phyloP scores from a whole-genome alignment of 2,113 vertebrate species.

The Artemisiospiza belli region DNA sequence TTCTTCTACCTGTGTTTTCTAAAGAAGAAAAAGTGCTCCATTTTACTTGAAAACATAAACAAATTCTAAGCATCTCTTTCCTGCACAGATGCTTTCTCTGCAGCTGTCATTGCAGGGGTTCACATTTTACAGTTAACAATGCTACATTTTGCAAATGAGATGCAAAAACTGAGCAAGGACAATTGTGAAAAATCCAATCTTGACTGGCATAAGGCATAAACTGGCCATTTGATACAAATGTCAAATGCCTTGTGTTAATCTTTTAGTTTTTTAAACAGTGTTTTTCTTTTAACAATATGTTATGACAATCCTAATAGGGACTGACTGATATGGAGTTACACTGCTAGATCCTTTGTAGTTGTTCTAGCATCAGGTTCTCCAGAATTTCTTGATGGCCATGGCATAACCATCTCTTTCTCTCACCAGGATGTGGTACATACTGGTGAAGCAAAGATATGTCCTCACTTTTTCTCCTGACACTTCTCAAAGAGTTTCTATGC shows the following conservation, averaged over 20 bases:
- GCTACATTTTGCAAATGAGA: background rate
- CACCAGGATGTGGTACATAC: background rate
- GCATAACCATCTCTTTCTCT: background rate
- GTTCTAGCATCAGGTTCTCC: background rate
- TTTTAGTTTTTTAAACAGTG: background rate
- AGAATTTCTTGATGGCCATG: background rate
- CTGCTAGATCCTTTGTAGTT: background rate
- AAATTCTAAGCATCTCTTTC: background rate
- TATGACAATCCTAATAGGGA: background rate
- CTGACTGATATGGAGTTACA: background rate
- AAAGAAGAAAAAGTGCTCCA: background rate
- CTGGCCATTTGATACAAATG: background rate
- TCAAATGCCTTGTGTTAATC: background rate
- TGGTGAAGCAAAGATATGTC: background rate
- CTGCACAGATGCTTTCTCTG: background rate
- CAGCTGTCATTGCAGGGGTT: background rate
- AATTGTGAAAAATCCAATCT: background rate
- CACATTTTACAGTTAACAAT: background rate
- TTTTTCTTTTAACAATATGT: background rate
- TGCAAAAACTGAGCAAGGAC: background rate
- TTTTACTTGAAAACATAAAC: background rate
- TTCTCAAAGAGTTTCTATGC: background rate
- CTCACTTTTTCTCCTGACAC: background rate
- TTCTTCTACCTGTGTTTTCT: background rate
- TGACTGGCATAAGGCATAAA: background rate